Conservation (phyloP, 2,888 invertebrate genomes). For the Parelbella ahira region DNA sequence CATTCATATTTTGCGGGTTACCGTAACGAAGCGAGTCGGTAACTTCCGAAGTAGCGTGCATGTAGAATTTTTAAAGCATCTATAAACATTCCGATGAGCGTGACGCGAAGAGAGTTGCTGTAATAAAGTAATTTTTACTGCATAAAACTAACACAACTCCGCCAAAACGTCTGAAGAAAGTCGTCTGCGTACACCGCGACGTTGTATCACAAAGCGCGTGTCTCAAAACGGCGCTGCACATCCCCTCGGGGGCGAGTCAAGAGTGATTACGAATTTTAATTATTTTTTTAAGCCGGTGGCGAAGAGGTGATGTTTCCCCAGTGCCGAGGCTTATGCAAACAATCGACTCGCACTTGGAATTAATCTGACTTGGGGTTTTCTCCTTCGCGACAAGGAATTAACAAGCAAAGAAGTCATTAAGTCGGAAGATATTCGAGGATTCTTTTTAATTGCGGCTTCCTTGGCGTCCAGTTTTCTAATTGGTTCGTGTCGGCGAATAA, state of each 20-base stretch:
- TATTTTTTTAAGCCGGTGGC: conserved; percentile 81
- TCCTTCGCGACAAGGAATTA: conserved; percentile 79
- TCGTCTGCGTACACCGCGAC: conserved; percentile 38
- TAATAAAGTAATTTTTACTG: conserved; percentile 64
- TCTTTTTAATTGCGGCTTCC: conserved; percentile 77
- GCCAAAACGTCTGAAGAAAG: conserved; percentile 50
- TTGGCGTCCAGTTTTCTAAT: conserved; percentile 72
- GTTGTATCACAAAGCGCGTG: conserved; percentile 43
- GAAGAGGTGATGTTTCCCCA: conserved; percentile 77
- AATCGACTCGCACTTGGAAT: conserved; percentile 80
- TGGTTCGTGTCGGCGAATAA: conserved; percentile 69
- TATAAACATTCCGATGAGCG: conserved; percentile 64
- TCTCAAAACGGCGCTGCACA: conserved; percentile 50
- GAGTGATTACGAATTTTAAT: conserved; percentile 81
- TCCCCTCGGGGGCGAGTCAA: conserved; percentile 71
- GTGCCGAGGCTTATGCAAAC: conserved; percentile 77
- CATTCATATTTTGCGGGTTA: conserved; percentile 70
- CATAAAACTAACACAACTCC: conserved; percentile 39
- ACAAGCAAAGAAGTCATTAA: conserved; percentile 81
- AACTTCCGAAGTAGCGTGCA: conserved; percentile 63
- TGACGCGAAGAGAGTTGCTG: conserved; percentile 53
- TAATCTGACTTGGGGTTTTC: conserved; percentile 74
- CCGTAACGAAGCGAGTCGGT: conserved; percentile 61
- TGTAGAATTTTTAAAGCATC: conserved; percentile 65
- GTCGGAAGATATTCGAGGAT: conserved; percentile 77